Evolutionary conservation across 2,888 invertebrate species (phyloP).

Genomic region (Eurytoma adleriae): DNA sequence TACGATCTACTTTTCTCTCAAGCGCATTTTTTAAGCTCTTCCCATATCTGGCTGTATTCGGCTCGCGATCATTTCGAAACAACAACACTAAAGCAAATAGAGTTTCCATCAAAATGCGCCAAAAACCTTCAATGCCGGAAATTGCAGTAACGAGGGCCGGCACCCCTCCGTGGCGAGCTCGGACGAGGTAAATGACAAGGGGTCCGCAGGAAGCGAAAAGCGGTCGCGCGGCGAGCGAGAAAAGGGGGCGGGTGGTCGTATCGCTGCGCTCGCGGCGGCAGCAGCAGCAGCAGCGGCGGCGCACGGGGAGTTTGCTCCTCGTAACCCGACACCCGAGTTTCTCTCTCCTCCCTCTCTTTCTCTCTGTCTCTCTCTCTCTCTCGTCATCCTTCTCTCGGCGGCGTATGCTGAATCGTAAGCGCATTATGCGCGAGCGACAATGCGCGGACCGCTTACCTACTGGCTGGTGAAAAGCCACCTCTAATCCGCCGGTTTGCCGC

Average conservation of each 20-base stretch:
- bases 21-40: too few species aligned
- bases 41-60: not conserved
- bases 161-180: not conserved
- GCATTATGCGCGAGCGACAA: slow-evolving; percentile 68
- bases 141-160: not conserved
- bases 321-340: slow-evolving; percentile 71
- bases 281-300: not conserved
- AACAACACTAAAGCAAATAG: not conserved
- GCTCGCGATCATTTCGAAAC: not conserved
- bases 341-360: slow-evolving; percentile 59
- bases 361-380: slow-evolving; percentile 52
- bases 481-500: slow-evolving; percentile 69
- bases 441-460: slow-evolving; percentile 54
- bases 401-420: slow-evolving; percentile 73
- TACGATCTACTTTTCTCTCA: too few species aligned
- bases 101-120: too few species aligned
- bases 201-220: slow-evolving; percentile 14
- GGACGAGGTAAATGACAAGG: not conserved
- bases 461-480: slow-evolving; percentile 70
- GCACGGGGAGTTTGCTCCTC: slow-evolving; percentile 50
- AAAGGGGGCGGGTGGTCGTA: slow-evolving; percentile 45
- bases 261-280: not conserved
- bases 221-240: slow-evolving; percentile 37
- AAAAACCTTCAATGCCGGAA: too few species aligned
- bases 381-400: slow-evolving; percentile 53